Conservation (phyloP, 2,797 vertebrate genomes). For the Lutjanus argentimaculatus region DNA sequence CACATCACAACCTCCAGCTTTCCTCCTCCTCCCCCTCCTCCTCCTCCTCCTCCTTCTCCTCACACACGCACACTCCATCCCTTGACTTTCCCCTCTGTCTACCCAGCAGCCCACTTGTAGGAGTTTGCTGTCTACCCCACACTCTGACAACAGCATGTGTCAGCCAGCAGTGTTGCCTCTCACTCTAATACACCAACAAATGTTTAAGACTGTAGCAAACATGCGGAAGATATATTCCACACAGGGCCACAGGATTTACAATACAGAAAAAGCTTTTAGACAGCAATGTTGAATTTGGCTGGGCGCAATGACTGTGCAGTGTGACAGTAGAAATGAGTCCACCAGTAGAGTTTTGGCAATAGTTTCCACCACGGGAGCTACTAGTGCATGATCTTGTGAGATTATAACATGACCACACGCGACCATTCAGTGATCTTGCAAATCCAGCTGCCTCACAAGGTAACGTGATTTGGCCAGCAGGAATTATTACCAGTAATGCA, state of each 20-base stretch:
- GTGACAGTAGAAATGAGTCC: no score
- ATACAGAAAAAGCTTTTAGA: neutral
- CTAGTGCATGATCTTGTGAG: no score
- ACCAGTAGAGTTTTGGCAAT: no score
- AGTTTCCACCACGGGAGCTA: no score
- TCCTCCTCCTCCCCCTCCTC: slow-evolving; percentile 3
- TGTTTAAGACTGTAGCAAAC: slow-evolving; percentile 15
- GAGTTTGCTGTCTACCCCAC: slow-evolving; percentile 22
- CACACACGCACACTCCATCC: slow-evolving; percentile 7
- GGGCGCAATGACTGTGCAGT: no score
- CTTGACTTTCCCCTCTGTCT: slow-evolving; percentile 24
- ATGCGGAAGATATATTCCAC: neutral
- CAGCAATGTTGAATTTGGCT: neutral
- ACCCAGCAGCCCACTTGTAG: slow-evolving; percentile 46
- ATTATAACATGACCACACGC: no score
- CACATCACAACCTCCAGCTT: slow-evolving; percentile 71
- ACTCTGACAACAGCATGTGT: slow-evolving; percentile 53
- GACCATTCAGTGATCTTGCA: no score
- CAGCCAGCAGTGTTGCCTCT: slow-evolving; percentile 32
- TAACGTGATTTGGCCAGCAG: no score
- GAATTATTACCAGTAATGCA: no score
- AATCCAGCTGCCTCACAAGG: no score
- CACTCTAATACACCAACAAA: slow-evolving; percentile 31
- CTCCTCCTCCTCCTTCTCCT: neutral
- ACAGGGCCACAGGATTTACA: neutral